Base-by-base conservation (phyloP, 2,113 vertebrate species). In the Malurus cyaneus region DNA sequence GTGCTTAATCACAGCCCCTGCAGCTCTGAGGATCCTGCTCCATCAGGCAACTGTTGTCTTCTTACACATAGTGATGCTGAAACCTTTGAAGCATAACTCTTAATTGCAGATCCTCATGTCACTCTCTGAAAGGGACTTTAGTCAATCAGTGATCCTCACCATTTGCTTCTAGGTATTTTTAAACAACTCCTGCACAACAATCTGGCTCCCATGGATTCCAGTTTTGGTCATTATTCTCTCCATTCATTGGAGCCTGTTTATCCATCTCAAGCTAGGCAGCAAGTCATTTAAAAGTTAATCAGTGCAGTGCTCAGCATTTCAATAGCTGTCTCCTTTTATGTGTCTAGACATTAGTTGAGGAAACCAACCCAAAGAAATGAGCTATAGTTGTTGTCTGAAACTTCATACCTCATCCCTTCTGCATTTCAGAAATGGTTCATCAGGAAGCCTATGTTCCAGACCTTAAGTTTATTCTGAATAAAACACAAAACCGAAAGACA, bases 231-330 rank as follows among this genome's bases (percentile, higher is more conserved):
- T 94, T 96, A 89, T 96, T 93, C 81, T 82, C 81, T 61, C 50
- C 62, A 92, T 89, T 94, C 95, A 95, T 50, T 88, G 88, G 21
- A 92, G 79, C 26, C 88, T 96, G 71, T 93, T 96, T 95, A 96
- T 92, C 85, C 85, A 85, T 88, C 71, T 72, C 78, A 95, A 93
- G 53, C 81, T 93, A 96, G 59, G 93, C 92, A 93, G 92, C 88
- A 86, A 96, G 95, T 94, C 17, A 96, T 96, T 96, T 96, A 96
- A 96, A 96, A 96, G 96, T 96, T 96, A 96, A 96, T 96, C 93
- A 96, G 88, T 50, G 85, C 19, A 76, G 81, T 89, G 90, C 88
- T 93, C 95, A 94, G 96, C 96, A 96, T 96, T 96, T 96, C 92
- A 96, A 96, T 96, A 87, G 92, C 81, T 92, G 49, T 65, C 81